These are phyloP conservation scores for Virgularia gustaviana DNA, from an alignment of 92 coral and sea anemone species.

Conservation along the genomic window DNA sequence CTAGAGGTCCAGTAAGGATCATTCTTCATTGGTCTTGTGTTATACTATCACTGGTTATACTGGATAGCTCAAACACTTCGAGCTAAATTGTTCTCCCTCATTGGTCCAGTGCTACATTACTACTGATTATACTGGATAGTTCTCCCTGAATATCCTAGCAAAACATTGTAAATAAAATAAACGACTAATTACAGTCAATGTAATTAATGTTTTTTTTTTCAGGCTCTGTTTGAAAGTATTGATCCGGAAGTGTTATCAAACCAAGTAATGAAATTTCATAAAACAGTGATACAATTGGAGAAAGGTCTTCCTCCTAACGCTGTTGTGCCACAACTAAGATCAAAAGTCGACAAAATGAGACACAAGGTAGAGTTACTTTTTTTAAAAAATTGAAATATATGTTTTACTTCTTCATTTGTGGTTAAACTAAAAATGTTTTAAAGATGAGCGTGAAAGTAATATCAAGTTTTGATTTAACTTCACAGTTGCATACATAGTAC, in stretches of 20 bases:
- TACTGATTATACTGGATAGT: too few species aligned
- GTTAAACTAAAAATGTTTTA: too few species aligned
- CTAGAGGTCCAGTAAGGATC: too few species aligned
- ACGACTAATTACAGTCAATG: too few species aligned
- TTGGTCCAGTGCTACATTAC: too few species aligned
- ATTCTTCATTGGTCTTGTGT: too few species aligned
- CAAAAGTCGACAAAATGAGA: conserved; percentile 88
- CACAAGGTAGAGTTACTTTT: conserved; percentile 61
- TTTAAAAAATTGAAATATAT: background rate
- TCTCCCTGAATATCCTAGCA: background rate
- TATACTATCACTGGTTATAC: too few species aligned
- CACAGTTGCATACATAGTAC: too few species aligned
- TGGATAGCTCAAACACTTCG: too few species aligned
- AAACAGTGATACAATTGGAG: conserved; percentile 88
- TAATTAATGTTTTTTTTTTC: too few species aligned
- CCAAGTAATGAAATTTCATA: conserved; percentile 94
- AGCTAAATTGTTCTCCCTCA: background rate
- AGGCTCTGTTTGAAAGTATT: conserved; percentile 82
- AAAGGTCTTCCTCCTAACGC: conserved; percentile 96
- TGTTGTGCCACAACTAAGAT: conserved; percentile 87
- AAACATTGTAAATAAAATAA: background rate
- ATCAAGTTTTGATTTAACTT: background rate
- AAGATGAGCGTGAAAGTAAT: background rate
- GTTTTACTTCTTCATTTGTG: background rate
- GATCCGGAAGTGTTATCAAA: conserved; percentile 80